Percentiles rank a stretch among this genome's conserved stretches.
phyloP scores from a whole-genome alignment of 2,113 vertebrate species.

The Piprites chloris region DNA sequence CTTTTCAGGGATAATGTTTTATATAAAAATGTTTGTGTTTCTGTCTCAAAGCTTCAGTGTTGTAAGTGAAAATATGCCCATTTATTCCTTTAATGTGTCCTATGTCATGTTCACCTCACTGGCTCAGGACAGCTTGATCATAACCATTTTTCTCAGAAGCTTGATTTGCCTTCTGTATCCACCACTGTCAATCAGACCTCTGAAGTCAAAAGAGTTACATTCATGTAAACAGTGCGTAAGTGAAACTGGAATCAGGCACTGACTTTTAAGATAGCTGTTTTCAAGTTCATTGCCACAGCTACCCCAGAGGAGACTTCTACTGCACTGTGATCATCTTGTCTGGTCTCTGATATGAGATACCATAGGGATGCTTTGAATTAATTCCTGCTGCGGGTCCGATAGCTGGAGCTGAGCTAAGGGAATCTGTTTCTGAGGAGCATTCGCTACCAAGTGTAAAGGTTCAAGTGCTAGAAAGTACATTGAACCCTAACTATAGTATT shows the following conservation, averaged over 20 bases:
- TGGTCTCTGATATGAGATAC: neutral
- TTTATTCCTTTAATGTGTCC: neutral
- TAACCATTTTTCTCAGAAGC: neutral
- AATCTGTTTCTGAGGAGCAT: neutral
- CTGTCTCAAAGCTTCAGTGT: neutral
- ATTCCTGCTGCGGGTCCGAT: neutral
- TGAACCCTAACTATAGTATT: slow-evolving; percentile 4
- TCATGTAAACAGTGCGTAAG: slow-evolving; percentile 6
- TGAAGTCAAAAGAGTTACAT: slow-evolving; percentile 13
- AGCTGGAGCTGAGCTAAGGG: neutral
- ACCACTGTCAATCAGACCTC: neutral
- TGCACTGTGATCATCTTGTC: slow-evolving; percentile 18
- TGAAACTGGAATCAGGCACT: neutral
- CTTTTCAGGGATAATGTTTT: neutral
- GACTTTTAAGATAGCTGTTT: slow-evolving; percentile 41
- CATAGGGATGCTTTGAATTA: slow-evolving; percentile 20
- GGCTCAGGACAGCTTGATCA: neutral
- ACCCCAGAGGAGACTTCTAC: neutral
- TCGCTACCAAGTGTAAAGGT: neutral
- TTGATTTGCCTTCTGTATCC: neutral
- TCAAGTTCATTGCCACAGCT: slow-evolving; percentile 53
- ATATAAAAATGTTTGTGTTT: neutral
- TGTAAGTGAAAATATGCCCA: neutral
- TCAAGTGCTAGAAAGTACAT: neutral
- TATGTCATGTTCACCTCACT: neutral